Conservation (phyloP, 2,888 invertebrate species). For the Tanytarsus gracilentus region DNA sequence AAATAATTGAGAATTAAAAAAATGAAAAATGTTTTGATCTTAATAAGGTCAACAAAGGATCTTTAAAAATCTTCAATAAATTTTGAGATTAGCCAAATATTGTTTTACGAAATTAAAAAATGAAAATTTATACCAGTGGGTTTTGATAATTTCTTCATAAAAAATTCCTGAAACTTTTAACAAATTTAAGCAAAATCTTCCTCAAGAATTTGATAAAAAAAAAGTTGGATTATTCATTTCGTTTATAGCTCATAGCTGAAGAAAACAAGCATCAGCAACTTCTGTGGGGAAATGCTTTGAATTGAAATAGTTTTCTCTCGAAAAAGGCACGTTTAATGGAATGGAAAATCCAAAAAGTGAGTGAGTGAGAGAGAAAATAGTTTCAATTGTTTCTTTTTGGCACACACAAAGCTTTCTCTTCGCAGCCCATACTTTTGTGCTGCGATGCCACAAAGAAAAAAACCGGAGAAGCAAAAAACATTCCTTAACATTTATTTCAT, state of each 20-base stretch:
- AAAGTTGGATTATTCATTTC: too few relatives aligned
- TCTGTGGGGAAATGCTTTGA: constrained; percentile 13
- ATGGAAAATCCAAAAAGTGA: constrained; percentile 22
- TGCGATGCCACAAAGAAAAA: too few relatives aligned
- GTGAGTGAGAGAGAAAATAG: constrained; percentile 15
- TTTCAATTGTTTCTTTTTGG: constrained; percentile 27
- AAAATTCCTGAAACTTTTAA: too few relatives aligned
- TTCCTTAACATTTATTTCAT: neutral
- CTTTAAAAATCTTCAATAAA: too few relatives aligned
- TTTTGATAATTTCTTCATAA: too few relatives aligned
- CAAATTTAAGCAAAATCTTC: constrained; percentile 17
- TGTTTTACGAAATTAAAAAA: too few relatives aligned
- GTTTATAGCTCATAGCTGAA: neutral
- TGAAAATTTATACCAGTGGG: too few relatives aligned
- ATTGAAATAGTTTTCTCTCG: constrained; percentile 28
- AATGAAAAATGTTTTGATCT: too few relatives aligned
- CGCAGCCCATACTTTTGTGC: neutral
- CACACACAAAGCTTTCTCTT: neutral
- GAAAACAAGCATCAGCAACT: constrained; percentile 2
- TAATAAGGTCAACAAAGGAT: too few relatives aligned
- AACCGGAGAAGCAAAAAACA: neutral
- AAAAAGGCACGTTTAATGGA: constrained; percentile 28
- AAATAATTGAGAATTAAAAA: too few relatives aligned
- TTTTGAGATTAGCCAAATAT: too few relatives aligned
- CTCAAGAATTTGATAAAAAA: too few relatives aligned